Evolutionary conservation across 37 sponge, comb jelly and placozoan genomes (phyloP), one percentile per base, ranked within the genome.

Genomic region (Haliclona indistincta): DNA sequence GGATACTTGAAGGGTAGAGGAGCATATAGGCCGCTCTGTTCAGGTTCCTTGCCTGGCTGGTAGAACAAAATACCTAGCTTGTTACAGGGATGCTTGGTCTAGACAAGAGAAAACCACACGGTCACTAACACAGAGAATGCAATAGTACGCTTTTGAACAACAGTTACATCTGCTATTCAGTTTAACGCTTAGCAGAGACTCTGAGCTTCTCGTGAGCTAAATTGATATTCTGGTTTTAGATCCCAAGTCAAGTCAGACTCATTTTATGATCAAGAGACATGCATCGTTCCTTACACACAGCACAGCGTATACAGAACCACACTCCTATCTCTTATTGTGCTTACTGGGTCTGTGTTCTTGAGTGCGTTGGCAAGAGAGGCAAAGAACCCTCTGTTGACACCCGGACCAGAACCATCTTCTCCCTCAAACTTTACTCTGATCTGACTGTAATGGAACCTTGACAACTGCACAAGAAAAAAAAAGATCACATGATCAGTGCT

Each of bases 341-440:
- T 34, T 49, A 86, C 77, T 73, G 49, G 71, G 56, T 85, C 84
- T 1, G 36, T 38, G 43, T 71, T 61, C 63, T 89, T 93, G 54
- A 93, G 75, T 25, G 84, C 89, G 69, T 85, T 81, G 52, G 94
- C 86, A 35, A 93, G 80, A 0, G 84, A 68, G 40, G 94, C 75
- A 44, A 89, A 93, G 83, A 93, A 88, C 0, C 94, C 94, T 62
- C 89, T 61, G 41, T 84, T 85, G 25, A 93, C 94, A 17, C 94
- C 94, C 19, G 89, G 86, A n/a, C 94, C 94, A 38, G 87, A 81
- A 0, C 94, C 94, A 47, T 84, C 89, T 49, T 93, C 94, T n/a
- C 94, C 94, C 4, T 84, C 88, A 77, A 93, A 93, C 65, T 76
- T 84, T 20, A 87, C 88, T 2, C 86, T 69, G 11, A 93, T 56